Conservation (phyloP, 1,140 invertebrate genomes). For the Panulirus ornatus region DNA sequence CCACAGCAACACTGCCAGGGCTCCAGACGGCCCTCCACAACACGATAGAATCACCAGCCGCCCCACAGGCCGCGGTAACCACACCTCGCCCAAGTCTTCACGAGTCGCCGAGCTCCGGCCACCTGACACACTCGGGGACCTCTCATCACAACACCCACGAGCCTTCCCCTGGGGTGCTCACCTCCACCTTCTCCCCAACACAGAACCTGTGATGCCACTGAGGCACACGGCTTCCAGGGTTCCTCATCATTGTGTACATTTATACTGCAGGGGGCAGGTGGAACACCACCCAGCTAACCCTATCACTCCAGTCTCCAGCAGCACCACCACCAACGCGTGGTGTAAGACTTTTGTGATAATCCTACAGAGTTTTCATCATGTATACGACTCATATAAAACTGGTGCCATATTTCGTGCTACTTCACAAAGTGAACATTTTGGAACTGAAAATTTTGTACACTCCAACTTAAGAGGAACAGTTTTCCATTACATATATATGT, state of each 20-base stretch:
- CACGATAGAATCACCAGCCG: neutral
- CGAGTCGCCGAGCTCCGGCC: neutral
- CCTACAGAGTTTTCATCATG: constrained; percentile 27
- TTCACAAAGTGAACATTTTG: constrained; percentile 32
- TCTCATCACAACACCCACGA: neutral
- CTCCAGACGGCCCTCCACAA: constrained; percentile 6
- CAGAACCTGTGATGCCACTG: constrained; percentile 42
- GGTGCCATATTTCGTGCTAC: constrained; percentile 50
- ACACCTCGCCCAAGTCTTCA: neutral
- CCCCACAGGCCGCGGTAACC: neutral
- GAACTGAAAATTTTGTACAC: constrained; percentile 36
- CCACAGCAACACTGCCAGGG: constrained; percentile 15
- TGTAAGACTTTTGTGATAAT: constrained; percentile 40
- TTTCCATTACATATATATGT: neutral
- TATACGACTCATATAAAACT: constrained; percentile 49
- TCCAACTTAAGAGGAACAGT: neutral
- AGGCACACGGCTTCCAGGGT: neutral
- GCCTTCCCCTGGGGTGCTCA: neutral
- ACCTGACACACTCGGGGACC: neutral
- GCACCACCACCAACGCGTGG: neutral
- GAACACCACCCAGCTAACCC: neutral
- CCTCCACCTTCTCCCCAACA: constrained; percentile 42
- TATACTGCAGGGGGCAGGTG: neutral
- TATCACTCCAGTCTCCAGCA: neutral
- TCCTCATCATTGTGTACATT: neutral